A percentile compares a stretch with the other conserved stretches of the same genome.
Evolutionary conservation across 2,113 vertebrate genomes (phyloP).

Genomic region (Collichthys lucidus): DNA sequence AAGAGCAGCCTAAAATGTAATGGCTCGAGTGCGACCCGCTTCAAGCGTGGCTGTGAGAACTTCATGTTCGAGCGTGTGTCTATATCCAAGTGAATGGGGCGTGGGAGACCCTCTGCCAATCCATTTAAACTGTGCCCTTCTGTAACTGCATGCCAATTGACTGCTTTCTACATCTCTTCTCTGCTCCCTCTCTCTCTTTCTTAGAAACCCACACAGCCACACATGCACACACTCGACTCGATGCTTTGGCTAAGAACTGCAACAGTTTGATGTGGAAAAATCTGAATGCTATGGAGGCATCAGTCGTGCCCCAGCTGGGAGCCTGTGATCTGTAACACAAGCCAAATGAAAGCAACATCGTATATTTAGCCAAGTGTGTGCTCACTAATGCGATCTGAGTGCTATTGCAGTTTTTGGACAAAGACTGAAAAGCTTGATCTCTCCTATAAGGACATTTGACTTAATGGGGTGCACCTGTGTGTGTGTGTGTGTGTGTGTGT

Average conservation of each 20-base stretch:
- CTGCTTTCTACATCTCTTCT: conserved; percentile 45
- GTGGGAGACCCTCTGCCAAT: conserved; percentile 64
- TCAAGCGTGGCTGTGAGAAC: conserved; percentile 47
- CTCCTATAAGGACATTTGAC: conserved; percentile 40
- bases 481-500: not conserved
- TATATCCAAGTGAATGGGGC: conserved; percentile 46
- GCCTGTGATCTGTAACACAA: conserved; percentile 43
- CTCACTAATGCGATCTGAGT: conserved; percentile 59
- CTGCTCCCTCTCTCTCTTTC: conserved; percentile 28
- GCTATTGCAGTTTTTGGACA: conserved; percentile 60
- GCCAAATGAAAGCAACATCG: conserved; percentile 60
- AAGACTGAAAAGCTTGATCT: conserved; percentile 55
- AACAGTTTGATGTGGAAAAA: conserved; percentile 63
- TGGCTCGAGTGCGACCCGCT: conserved; percentile 48
- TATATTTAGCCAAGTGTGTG: conserved; percentile 53
- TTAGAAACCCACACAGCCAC: conserved; percentile 29
- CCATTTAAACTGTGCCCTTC: conserved; percentile 67
- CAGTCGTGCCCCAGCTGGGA: conserved; percentile 63
- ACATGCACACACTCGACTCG: conserved; percentile 21
- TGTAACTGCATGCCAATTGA: conserved; percentile 64
- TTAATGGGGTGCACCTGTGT: conserved; percentile 42
- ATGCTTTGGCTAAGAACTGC: conserved; percentile 47
- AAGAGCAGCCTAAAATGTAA: conserved; percentile 47
- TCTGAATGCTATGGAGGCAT: conserved; percentile 48
- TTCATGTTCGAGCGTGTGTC: conserved; percentile 48